phyloP scores from a whole-genome alignment of 2,113 vertebrate genomes.

The Eptesicus fuscus region DNA sequence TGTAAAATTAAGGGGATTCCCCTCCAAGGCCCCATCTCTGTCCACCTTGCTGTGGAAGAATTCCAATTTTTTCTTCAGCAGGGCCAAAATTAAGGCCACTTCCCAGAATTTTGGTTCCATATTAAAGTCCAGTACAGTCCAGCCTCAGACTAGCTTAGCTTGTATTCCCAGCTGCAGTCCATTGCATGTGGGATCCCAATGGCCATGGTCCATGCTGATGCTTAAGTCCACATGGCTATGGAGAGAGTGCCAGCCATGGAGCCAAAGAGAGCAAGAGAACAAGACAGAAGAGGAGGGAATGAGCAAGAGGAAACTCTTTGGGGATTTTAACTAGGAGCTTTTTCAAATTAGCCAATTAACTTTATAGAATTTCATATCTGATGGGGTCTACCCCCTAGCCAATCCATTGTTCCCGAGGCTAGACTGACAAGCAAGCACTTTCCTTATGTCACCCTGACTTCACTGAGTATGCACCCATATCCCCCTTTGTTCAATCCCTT shows the following conservation, averaged over 20 bases:
- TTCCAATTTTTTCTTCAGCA: neutral
- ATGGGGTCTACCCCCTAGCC: neutral
- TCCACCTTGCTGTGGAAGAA: neutral
- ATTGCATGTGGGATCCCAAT: neutral
- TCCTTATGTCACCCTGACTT: neutral
- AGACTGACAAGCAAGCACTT: neutral
- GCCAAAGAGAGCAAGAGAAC: neutral
- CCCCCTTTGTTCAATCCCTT: neutral
- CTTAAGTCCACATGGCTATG: neutral
- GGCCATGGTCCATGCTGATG: neutral
- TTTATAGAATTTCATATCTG: neutral
- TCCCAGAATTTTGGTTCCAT: too few relatives aligned
- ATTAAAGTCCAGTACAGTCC: neutral
- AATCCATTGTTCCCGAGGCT: neutral
- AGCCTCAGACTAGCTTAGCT: neutral
- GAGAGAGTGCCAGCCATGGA: neutral
- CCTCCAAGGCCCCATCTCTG: neutral
- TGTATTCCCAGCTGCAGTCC: neutral
- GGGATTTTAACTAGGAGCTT: neutral
- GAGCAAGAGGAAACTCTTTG: neutral
- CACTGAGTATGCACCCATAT: neutral
- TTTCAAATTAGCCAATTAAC: neutral
- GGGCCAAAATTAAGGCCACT: too few relatives aligned
- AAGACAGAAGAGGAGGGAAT: neutral
- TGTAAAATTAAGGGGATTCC: neutral